Percentiles rank a stretch among this genome's conserved stretches.
Evolutionary conservation across 64 coral and sea anemone species (phyloP).

Genomic region (Stylophora pistillata): DNA sequence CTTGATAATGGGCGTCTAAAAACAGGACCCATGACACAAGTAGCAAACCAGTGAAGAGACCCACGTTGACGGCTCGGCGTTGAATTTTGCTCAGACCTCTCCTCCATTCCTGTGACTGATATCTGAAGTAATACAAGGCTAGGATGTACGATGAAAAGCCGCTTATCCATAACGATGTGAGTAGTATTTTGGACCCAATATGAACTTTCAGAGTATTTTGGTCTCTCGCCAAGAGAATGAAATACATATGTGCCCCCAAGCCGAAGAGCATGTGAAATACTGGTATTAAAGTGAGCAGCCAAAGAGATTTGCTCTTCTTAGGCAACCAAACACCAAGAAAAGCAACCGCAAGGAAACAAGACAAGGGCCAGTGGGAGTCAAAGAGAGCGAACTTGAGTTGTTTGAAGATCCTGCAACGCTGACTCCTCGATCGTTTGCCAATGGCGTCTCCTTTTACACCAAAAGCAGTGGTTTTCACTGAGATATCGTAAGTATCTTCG

Average conservation of each 20-base stretch:
- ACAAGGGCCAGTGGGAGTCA: conserved; percentile 51
- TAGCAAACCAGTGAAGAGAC: conserved; percentile 39
- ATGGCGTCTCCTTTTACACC: neutral
- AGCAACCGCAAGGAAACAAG: conserved; percentile 40
- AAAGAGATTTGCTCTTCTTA: conserved; percentile 54
- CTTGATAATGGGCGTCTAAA: conserved; percentile 54
- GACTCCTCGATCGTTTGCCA: neutral
- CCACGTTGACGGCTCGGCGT: conserved; percentile 23
- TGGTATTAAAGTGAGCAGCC: conserved; percentile 46
- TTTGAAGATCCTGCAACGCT: neutral
- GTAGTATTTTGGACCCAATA: conserved; percentile 68
- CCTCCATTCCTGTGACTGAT: conserved; percentile 38
- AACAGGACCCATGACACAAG: conserved; percentile 66
- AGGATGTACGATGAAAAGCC: conserved; percentile 41
- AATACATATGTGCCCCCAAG: conserved; percentile 58
- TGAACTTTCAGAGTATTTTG: conserved; percentile 1
- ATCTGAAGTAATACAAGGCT: conserved; percentile 44
- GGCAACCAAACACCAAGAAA: conserved; percentile 64
- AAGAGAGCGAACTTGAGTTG: conserved; percentile 18
- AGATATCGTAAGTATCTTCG: neutral
- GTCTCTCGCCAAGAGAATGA: conserved; percentile 31
- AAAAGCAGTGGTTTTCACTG: neutral
- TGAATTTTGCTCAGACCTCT: conserved; percentile 30
- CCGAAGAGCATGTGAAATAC: conserved; percentile 50
- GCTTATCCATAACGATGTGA: conserved; percentile 53